Evolutionary conservation across 2,888 invertebrate species (phyloP).

Genomic region (Drosophila melanosoma): DNA sequence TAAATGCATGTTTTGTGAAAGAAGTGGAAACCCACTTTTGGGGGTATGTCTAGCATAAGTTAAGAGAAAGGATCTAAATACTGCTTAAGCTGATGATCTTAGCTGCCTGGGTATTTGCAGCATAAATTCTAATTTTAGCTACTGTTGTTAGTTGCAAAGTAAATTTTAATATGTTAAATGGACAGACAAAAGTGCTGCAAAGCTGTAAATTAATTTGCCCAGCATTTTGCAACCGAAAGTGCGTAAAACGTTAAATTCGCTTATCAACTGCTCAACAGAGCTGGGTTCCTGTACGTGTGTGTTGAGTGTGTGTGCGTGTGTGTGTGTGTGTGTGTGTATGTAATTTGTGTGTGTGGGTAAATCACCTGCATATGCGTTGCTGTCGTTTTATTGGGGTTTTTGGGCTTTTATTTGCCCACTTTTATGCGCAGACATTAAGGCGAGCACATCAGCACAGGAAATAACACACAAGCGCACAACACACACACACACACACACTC

Average conservation of each 20-base stretch:
- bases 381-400: slow-evolving; percentile 69
- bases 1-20: neutral
- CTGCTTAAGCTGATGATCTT: neutral
- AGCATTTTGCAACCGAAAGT: slow-evolving; percentile 36
- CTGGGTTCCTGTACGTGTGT: neutral
- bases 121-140: slow-evolving; percentile 2
- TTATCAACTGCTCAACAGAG: slow-evolving; percentile 51
- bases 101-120: neutral
- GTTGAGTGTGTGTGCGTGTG: neutral
- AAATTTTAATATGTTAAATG: slow-evolving; percentile 6
- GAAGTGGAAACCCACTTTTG: neutral
- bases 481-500: neutral
- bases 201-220: slow-evolving; percentile 73
- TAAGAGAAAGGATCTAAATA: neutral
- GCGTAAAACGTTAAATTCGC: slow-evolving; percentile 50
- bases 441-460: slow-evolving; percentile 25
- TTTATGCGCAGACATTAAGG: slow-evolving; percentile 70
- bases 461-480: slow-evolving; percentile 3
- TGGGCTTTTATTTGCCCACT: slow-evolving; percentile 58
- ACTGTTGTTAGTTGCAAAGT: neutral
- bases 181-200: slow-evolving; percentile 39
- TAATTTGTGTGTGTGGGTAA: slow-evolving; percentile 26
- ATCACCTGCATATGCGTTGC: slow-evolving; percentile 47
- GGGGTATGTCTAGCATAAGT: neutral
- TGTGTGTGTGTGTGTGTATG: slow-evolving; percentile 16